phyloP scores from a whole-genome alignment of 2,797 vertebrate genomes.

The Gallinago stenura region DNA sequence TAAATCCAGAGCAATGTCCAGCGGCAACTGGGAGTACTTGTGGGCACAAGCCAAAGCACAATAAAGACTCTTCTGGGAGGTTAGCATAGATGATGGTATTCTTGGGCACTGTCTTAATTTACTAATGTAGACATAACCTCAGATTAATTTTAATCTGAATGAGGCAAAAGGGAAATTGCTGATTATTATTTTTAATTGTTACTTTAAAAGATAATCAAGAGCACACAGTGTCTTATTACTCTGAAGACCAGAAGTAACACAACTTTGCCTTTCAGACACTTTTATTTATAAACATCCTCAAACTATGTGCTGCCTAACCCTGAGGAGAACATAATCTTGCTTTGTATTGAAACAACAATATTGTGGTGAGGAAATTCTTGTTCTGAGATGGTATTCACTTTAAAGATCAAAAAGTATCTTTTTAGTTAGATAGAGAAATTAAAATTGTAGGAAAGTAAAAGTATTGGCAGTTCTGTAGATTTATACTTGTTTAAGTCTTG shows the following conservation, averaged over 20 bases:
- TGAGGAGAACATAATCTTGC: neutral
- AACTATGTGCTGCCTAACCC: neutral
- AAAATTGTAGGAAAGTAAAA: neutral
- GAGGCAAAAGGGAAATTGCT: slow-evolving; percentile 13
- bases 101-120: neutral
- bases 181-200: slow-evolving; percentile 30
- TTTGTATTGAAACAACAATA: neutral
- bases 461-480: neutral
- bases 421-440: neutral
- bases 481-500: neutral
- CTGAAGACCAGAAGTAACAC: neutral
- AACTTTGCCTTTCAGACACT: neutral
- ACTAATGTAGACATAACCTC: neutral
- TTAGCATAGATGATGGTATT: neutral
- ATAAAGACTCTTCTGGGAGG: neutral
- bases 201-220: neutral
- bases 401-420: neutral
- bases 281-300: neutral
- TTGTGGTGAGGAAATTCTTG: neutral
- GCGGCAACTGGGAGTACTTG: neutral
- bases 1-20: neutral
- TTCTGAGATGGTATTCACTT: neutral
- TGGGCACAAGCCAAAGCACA: neutral
- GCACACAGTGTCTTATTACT: neutral
- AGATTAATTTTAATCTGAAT: slow-evolving; percentile 17